Evolutionary conservation across 2,888 invertebrate genomes (phyloP).

Genomic region (Pseudoips prasinana): DNA sequence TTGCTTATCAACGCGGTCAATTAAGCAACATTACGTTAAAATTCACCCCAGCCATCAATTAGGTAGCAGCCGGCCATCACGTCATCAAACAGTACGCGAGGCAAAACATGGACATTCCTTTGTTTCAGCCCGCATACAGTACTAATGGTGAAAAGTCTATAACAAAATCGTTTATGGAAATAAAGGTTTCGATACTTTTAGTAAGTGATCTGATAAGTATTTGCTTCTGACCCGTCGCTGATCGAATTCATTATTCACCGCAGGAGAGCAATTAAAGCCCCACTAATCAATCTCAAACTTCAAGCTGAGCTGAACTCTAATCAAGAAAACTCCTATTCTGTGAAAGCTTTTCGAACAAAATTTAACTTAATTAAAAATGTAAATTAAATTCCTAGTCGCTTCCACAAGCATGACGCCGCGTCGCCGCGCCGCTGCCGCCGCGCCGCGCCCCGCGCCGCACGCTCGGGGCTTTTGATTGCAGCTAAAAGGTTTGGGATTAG

Average conservation of each 20-base stretch:
- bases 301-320: slow-evolving; percentile 79
- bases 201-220: slow-evolving; percentile 56
- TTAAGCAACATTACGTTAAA: slow-evolving; percentile 73
- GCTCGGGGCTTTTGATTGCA: slow-evolving; percentile 82
- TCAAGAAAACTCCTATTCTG: slow-evolving; percentile 82
- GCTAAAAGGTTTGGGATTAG: slow-evolving; percentile 83
- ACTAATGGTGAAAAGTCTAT: no score
- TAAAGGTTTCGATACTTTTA: no score
- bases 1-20: slow-evolving; percentile 68
- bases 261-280: slow-evolving; percentile 79
- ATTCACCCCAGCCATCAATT: slow-evolving; percentile 70
- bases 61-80: slow-evolving; percentile 47
- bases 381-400: slow-evolving; percentile 82
- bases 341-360: slow-evolving; percentile 82
- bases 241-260: slow-evolving; percentile 81
- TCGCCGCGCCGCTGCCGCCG: slow-evolving; percentile 25
- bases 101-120: slow-evolving; percentile 48
- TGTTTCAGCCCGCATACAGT: not conserved
- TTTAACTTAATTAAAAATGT: slow-evolving; percentile 83
- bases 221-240: slow-evolving; percentile 63
- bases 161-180: no score
- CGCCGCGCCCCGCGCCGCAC: slow-evolving; percentile 47
- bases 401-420: slow-evolving; percentile 78
- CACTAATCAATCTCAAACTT: slow-evolving; percentile 82
- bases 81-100: slow-evolving; percentile 35